Percentiles rank a stretch among this genome's conserved stretches.
These are phyloP conservation scores for Drosophila repletoides DNA, from an alignment of 1,140 invertebrate species.

Conservation along the genomic window DNA sequence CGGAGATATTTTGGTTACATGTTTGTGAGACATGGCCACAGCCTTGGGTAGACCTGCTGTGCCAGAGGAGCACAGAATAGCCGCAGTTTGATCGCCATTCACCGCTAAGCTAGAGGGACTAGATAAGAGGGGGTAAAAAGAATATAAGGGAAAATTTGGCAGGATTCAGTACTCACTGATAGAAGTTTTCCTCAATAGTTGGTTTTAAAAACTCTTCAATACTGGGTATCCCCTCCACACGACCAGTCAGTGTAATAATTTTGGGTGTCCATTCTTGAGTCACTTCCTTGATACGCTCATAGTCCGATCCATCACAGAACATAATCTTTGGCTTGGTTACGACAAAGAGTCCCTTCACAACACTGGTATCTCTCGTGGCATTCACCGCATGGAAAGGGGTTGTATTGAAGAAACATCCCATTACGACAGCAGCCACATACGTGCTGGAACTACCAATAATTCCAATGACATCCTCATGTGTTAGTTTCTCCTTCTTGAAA, in stretches of 20 bases:
- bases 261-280: constrained; percentile 44
- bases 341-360: constrained; percentile 36
- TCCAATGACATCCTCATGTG: constrained; percentile 53
- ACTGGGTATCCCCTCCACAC: constrained; percentile 46
- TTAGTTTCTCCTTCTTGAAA: constrained; percentile 37
- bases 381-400: constrained; percentile 61
- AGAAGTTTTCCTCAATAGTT: constrained; percentile 30
- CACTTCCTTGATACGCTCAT: constrained; percentile 48
- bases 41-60: constrained; percentile 91
- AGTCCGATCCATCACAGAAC: constrained; percentile 62
- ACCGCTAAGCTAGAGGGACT: constrained; percentile 37
- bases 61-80: constrained; percentile 85
- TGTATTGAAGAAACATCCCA: constrained; percentile 55
- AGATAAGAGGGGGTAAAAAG: background rate
- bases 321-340: constrained; percentile 64
- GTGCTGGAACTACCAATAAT: constrained; percentile 45
- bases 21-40: constrained; percentile 85
- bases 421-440: constrained; percentile 42
- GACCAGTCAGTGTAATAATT: constrained; percentile 46
- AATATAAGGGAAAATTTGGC: accelerated
- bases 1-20: constrained; percentile 19
- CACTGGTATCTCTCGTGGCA: constrained; percentile 34
- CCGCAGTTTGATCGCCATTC: constrained; percentile 47
- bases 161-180: constrained; percentile 53
- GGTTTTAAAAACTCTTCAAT: constrained; percentile 44